Percentiles rank a stretch among this genome's conserved stretches.
Conservation (phyloP, 1,140 invertebrate species). For the Neuroterus valhalla region DNA sequence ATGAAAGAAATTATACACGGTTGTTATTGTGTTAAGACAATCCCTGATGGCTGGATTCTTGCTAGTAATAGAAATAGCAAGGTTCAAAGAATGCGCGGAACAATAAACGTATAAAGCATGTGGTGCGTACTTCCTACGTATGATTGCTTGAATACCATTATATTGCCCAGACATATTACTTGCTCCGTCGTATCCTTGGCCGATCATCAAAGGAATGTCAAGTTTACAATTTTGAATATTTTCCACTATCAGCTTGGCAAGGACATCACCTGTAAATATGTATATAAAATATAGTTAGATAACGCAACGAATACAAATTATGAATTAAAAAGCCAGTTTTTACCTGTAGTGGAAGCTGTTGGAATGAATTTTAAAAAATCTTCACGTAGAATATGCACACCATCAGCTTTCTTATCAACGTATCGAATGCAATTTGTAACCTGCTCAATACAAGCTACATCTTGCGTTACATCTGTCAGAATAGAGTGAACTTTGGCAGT, state of each 20-base stretch:
- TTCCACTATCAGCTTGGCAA: background rate
- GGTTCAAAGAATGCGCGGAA: conserved; percentile 5
- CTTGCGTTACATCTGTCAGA: background rate
- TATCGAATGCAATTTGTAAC: too few relatives aligned
- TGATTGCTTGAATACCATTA: conserved; percentile 18
- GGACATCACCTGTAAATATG: conserved; percentile 3
- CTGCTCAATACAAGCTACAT: background rate
- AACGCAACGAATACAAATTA: background rate
- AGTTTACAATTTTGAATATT: background rate
- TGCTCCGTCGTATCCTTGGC: too few relatives aligned
- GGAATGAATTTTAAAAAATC: conserved; percentile 6
- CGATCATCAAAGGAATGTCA: too few relatives aligned
- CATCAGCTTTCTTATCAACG: too few relatives aligned
- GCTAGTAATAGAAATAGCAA: conserved; percentile 12
- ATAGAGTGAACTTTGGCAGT: background rate
- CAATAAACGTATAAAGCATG: conserved; percentile 21
- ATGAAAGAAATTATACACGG: conserved; percentile 4
- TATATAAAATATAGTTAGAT: background rate
- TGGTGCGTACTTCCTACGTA: background rate
- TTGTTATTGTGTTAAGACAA: background rate
- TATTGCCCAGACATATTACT: too few relatives aligned
- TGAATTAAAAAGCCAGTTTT: background rate
- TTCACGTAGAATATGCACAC: background rate
- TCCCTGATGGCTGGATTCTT: background rate
- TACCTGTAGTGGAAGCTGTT: conserved; percentile 6